Evolutionary conservation across 64 coral and sea anemone genomes (phyloP), one percentile per base, ranked within the genome.

Genomic region (Actinia equina): DNA sequence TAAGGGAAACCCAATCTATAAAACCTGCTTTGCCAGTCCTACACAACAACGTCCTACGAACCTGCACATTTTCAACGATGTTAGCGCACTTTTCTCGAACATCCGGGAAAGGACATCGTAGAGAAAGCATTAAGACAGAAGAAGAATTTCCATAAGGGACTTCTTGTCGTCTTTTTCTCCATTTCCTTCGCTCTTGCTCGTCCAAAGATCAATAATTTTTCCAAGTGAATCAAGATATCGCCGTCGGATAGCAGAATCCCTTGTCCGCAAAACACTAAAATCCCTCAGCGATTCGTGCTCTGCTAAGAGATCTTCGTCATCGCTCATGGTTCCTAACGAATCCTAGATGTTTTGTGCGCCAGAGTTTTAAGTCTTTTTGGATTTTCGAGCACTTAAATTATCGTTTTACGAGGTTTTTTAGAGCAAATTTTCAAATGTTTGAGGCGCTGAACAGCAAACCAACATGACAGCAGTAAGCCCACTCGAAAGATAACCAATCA

Each of bases 21-120:
- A n/a, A 57, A 14, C 15, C 55, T 57, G 55, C 55, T 12, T 57
- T 18, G 62, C 13, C 69, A 12, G 26, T 25, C 25, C 69, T 74
- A 12, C 25, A 37, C 1, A 30, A 27, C 3, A 9, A 41, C 4
- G 23, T 41, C n/a, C 2, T 74, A 74, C 69, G 11, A 86, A 99
- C 97, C 93, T 99, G 95, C 17, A 99, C 86, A 27, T 84, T 89
- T 17, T 84, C 52, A 7, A 99, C 74, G 42, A 99, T 80, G 19
- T 90, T 88, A 2, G 88, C 62, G 77, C 93, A 95, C 87, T 92
- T 90, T 51, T 89, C 91, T 10, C 97, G 89, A 61, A 99, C 94
- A 86, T 99, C 97, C 80, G 93, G 86, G 26, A 99, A 99, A 17
- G 97, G 93, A 79, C 93, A 91, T 43, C 93, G 85, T 52, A 77